phyloP scores from a whole-genome alignment of 2,797 vertebrate genomes.

The Silurus aristotelis region DNA sequence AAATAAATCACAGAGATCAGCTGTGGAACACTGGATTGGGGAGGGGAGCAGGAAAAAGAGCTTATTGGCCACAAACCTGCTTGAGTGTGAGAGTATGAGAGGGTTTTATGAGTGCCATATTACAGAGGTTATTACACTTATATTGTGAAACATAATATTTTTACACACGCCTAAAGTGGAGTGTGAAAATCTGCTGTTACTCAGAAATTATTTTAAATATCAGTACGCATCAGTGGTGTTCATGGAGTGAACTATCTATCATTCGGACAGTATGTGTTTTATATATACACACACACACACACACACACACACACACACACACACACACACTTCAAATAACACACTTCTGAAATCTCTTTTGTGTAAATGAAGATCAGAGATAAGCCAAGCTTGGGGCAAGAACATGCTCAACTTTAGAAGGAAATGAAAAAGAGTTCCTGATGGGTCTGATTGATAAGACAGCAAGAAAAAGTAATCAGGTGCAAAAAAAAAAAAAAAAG shows the following conservation, averaged over 20 bases:
- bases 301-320: neutral
- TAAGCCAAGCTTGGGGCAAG: conserved; percentile 66
- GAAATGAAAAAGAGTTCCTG: conserved; percentile 71
- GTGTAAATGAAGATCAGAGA: conserved; percentile 66
- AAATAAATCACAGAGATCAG: conserved; percentile 5
- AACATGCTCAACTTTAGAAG: conserved; percentile 71
- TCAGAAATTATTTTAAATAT: neutral
- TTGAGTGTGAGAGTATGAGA: neutral
- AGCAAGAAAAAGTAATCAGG: conserved; percentile 32
- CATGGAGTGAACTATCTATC: neutral
- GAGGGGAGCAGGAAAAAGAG: neutral
- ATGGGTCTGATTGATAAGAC: conserved; percentile 69
- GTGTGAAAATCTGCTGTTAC: neutral
- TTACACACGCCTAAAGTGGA: neutral
- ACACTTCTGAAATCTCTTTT: conserved; percentile 44
- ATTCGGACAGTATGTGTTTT: neutral
- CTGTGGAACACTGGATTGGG: neutral
- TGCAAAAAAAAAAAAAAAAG: neutral
- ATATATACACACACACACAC: conserved; percentile 24
- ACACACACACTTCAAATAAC: conserved; percentile 37
- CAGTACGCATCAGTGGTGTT: neutral
- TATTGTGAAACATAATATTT: neutral
- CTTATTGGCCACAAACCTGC: neutral
- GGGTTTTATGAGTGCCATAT: neutral
- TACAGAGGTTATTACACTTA: neutral